Evolutionary conservation across 2,797 vertebrate genomes (phyloP).

Genomic region (Lithobates sylvaticus): DNA sequence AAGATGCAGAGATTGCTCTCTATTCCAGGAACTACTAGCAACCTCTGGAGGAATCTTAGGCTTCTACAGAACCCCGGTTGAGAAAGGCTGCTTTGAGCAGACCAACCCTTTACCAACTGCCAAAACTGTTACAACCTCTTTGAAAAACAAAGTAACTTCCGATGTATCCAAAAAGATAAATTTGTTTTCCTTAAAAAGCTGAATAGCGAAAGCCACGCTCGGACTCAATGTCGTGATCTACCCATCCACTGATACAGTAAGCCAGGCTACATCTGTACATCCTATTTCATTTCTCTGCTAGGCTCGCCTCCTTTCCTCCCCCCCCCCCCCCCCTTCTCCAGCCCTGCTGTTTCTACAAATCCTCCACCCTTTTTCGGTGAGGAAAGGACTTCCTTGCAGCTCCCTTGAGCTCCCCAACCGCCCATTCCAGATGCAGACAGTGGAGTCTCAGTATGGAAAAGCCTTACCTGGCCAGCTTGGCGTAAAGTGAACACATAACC

Average conservation of each 20-base stretch:
- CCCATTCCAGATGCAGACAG: slow-evolving; percentile 53
- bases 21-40: too few species aligned
- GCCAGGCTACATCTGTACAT: slow-evolving; percentile 28
- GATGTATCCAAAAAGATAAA: background rate
- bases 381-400: slow-evolving; percentile 40
- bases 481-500: background rate
- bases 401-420: slow-evolving; percentile 30
- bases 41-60: too few species aligned
- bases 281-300: slow-evolving; percentile 10
- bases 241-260: background rate
- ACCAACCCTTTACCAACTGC: too few species aligned
- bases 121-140: too few species aligned
- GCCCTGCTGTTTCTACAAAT: slow-evolving; percentile 39
- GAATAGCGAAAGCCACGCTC: background rate
- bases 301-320: background rate
- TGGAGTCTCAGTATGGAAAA: slow-evolving; percentile 6
- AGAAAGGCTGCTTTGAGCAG: too few species aligned
- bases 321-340: too few species aligned
- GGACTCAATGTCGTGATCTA: background rate
- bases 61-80: too few species aligned
- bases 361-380: slow-evolving; percentile 48
- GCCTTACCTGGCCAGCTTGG: slow-evolving; percentile 50
- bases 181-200: background rate
- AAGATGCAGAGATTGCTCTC: too few species aligned
- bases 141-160: too few species aligned